Evolutionary conservation across 1,140 invertebrate genomes (phyloP), one percentile per base, ranked within the genome.

Genomic region (Sitophilus oryzae): DNA sequence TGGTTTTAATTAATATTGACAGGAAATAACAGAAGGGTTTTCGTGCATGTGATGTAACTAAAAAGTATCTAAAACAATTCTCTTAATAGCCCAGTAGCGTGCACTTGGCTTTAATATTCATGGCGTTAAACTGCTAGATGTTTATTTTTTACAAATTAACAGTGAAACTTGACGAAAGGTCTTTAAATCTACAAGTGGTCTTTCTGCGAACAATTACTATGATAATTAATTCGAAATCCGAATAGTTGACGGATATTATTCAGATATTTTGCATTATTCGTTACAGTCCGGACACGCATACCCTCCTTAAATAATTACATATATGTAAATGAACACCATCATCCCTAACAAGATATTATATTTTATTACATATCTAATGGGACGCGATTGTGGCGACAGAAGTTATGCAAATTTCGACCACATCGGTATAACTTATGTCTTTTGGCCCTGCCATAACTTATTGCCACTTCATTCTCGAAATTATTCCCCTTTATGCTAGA

Each of bases 291-390:
- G 14, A 42, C 40, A 42, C 19, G 11, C 19, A 42, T 42, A 18
- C 40, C 15, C 19, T 4, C 14, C 36, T 38, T 6, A n/a, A 15
- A 10, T 42, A 19, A 9, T 18, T 42, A 18, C n/a, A 16, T 6
- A 14, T 46, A 46, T 23, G 2, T 35, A 30, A 46, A 46, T 30
- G 44, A 14, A 46, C 14, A 14, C 38, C 38, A 20, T 46, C 9
- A 30, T n/a, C 1, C 30, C 4, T 46, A 46, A 46, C 44, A 30
- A 46, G 44, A 46, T 46, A 30, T 46, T 46, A 46, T 46, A 30
- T 46, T 46, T 46, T 46, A 46, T 46, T 46, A 46, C 44, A 46
- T 46, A 46, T 46, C 44, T 46, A 46, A 46, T 46, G 30, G 44
- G 30, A 19, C 3, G 21, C 44, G 44, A 46, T 35, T 46, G 10